Evolutionary conservation across 2,113 vertebrate genomes (phyloP), one percentile per base, ranked within the genome.

Genomic region (Cichladusa arquata): DNA sequence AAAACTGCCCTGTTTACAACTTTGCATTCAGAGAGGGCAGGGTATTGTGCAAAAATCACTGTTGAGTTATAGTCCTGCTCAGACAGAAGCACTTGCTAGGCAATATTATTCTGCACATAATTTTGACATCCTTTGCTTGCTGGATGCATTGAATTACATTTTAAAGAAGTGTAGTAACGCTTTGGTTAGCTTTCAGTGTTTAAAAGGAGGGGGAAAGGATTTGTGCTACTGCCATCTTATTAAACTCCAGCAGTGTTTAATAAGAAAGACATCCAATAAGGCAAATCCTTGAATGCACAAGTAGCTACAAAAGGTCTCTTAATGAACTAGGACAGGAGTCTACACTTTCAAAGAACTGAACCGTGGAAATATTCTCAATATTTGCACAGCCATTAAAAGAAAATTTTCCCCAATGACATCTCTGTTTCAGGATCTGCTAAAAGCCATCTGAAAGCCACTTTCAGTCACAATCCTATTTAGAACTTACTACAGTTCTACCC

Each of bases 251-350:
- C 65, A 71, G 90, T 64, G 73, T 96, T 96, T 96, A 91, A 81
- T 96, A 92, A 96, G 91, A 88, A 92, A 91, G 92, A 85, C 61
- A 94, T 40, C 72, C 93, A 92, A 76, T 62, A 84, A 94, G 74
- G 92, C 57, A 94, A 97, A 95, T 92, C 85, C 76, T 97, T 95
- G 81, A 94, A 96, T 90, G 88, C n/a, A 36, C 70, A 95, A 95
- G 87, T 73, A 93, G 71, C 71, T 95, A 65, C 25, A 4, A 81
- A 82, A 89, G 87, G 71, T 81, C 71, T 93, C 65, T 60, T 91
- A 96, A 90, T 81, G 57, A 91, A 87, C 60, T 64, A 69, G 74
- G 79, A 77, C 83, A 73, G 9, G 9, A 92, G 77, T 74, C 74
- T 94, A 70, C 66, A 7, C 56, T 70, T 92, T 92, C 71, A 88